phyloP scores from a whole-genome alignment of 2,888 invertebrate species.

The Crocallis elinguaria region DNA sequence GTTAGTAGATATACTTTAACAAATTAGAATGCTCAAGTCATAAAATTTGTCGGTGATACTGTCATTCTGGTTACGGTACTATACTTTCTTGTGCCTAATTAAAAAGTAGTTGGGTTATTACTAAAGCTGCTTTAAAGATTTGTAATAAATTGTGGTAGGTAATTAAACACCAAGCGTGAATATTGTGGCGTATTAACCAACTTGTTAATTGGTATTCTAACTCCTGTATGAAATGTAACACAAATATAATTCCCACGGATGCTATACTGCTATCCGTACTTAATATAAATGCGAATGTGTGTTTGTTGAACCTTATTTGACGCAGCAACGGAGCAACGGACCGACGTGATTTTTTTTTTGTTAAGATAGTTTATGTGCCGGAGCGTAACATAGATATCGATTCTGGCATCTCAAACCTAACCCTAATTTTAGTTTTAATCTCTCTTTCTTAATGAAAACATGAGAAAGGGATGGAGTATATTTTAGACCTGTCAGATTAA shows the following conservation, averaged over 20 bases:
- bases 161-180: conserved; percentile 24
- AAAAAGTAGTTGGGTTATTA: background rate
- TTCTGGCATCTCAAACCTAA: too few species aligned
- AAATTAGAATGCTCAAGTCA: background rate
- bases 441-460: too few species aligned
- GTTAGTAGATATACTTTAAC: background rate
- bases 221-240: background rate
- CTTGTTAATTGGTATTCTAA: conserved; percentile 7
- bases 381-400: too few species aligned
- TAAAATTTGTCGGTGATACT: background rate
- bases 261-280: too few species aligned
- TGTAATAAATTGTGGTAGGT: conserved; percentile 27
- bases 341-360: too few species aligned
- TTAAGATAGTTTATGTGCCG: too few species aligned
- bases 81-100: background rate
- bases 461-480: too few species aligned
- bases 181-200: conserved; percentile 23
- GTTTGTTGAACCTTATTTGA: too few species aligned
- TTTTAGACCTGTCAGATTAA: too few species aligned
- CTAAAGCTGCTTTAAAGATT: conserved; percentile 3
- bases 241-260: background rate
- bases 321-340: too few species aligned
- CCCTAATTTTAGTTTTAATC: too few species aligned
- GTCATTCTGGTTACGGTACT: background rate
- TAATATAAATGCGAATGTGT: too few species aligned